Evolutionary conservation across 2,888 invertebrate species (phyloP).

Genomic region (Labia minor): DNA sequence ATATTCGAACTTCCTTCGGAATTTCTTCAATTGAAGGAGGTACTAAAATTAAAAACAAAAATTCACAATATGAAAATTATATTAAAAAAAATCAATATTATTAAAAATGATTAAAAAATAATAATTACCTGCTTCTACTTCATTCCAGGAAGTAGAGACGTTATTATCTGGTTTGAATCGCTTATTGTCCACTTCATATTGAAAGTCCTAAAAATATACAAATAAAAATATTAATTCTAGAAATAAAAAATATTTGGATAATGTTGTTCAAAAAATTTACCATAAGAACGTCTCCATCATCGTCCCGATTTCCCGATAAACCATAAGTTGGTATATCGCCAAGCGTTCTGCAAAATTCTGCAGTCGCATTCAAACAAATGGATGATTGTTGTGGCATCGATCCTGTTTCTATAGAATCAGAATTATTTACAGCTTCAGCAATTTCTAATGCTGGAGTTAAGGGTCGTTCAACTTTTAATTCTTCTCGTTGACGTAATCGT

Average conservation of each 20-base stretch:
- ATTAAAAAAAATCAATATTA: conserved; percentile 27
- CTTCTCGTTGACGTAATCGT: conserved; percentile 36
- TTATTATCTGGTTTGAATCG: conserved; percentile 42
- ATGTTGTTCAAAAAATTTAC: conserved; percentile 34
- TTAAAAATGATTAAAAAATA: conserved; percentile 25
- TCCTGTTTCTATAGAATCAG: background rate
- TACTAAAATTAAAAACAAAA: background rate
- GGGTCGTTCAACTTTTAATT: background rate
- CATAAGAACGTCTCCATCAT: conserved; percentile 58
- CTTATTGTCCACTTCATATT: conserved; percentile 38
- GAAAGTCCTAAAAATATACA: conserved; percentile 39
- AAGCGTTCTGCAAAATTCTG: conserved; percentile 91
- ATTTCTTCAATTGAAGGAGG: conserved; percentile 39
- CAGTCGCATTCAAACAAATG: conserved; percentile 84
- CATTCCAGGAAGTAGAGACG: conserved; percentile 67
- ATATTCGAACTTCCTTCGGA: conserved; percentile 50
- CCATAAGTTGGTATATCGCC: conserved; percentile 94
- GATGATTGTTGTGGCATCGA: conserved; percentile 30
- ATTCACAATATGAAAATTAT: background rate
- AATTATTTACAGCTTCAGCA: background rate
- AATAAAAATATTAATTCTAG: conserved; percentile 19
- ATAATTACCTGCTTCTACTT: conserved; percentile 52
- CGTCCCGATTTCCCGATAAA: conserved; percentile 78
- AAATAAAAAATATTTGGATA: too few relatives aligned
- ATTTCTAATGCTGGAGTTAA: background rate